Percentiles rank a stretch among this genome's conserved stretches.
phyloP scores from a whole-genome alignment of 2,113 vertebrate species.

The Apaloderma vittatum region DNA sequence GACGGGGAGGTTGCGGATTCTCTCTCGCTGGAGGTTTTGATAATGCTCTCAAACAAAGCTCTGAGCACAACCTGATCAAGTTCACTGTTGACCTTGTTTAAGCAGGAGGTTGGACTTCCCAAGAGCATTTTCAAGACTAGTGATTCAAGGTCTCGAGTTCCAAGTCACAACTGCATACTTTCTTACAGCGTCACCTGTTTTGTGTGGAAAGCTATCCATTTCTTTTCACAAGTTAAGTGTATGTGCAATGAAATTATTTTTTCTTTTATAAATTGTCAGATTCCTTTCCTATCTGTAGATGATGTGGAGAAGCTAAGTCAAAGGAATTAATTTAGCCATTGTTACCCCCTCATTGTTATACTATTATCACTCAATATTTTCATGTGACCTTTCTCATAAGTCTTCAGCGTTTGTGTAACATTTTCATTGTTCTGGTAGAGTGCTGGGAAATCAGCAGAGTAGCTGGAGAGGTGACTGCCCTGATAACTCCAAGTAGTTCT shows the following conservation, averaged over 20 bases:
- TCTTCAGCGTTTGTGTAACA: not conserved
- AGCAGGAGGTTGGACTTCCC: not conserved
- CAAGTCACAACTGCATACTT: not conserved
- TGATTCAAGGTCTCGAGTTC: fast-evolving
- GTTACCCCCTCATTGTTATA: fast-evolving
- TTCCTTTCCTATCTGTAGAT: not conserved
- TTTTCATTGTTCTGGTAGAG: too few species aligned
- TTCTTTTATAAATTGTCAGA: not conserved
- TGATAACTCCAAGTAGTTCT: not conserved
- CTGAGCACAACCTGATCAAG: not conserved
- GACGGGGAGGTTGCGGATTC: not conserved
- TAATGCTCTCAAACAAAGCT: not conserved
- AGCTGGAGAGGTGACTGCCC: not conserved
- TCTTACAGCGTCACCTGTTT: not conserved
- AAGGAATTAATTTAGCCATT: not conserved
- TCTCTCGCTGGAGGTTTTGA: not conserved
- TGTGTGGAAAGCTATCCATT: not conserved
- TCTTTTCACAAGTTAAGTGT: not conserved
- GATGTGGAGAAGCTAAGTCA: not conserved
- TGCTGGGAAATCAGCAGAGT: not conserved
- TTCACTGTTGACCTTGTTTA: not conserved
- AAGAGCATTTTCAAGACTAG: not conserved
- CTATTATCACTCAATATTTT: not conserved
- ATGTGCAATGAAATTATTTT: not conserved
- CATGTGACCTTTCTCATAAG: fast-evolving